These are phyloP conservation scores for Ageneiosus marmoratus DNA, from an alignment of 2,113 vertebrate species.

Conservation along the genomic window DNA sequence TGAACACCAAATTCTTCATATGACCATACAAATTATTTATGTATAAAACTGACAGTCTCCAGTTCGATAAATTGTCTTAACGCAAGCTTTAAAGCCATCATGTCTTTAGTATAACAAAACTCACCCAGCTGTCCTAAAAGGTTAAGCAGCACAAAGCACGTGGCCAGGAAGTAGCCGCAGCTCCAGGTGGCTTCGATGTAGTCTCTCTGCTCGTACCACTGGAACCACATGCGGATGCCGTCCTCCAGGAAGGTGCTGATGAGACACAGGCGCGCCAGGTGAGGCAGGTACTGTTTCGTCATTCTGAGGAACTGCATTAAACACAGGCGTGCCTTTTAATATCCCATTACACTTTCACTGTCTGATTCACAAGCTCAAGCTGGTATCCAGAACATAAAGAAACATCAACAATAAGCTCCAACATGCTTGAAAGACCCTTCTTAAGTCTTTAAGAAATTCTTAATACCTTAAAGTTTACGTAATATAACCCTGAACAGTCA, in stretches of 20 bases:
- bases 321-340: conserved; percentile 3
- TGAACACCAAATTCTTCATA: too few relatives aligned
- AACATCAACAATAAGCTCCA: too few relatives aligned
- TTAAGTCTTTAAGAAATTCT: background rate
- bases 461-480: background rate
- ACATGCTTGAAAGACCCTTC: too few relatives aligned
- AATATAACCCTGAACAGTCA: background rate
- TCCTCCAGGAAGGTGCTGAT: conserved; percentile 99
- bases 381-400: background rate
- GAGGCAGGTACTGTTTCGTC: conserved; percentile 96
- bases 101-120: background rate
- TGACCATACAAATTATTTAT: too few relatives aligned
- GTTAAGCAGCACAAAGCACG: conserved; percentile 90
- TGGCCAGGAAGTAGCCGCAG: conserved; percentile 93
- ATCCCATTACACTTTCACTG: too few relatives aligned
- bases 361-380: background rate
- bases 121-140: conserved; percentile 93
- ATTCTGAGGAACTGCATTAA: conserved; percentile 85
- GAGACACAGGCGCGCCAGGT: conserved; percentile 91
- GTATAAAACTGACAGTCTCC: too few relatives aligned
- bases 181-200: conserved; percentile 94
- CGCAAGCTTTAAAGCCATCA: background rate
- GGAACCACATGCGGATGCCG: conserved; percentile 98
- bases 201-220: conserved; percentile 95
- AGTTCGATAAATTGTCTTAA: background rate